Conservation (phyloP, 2,113 vertebrate genomes). For the Mobula birostris region DNA sequence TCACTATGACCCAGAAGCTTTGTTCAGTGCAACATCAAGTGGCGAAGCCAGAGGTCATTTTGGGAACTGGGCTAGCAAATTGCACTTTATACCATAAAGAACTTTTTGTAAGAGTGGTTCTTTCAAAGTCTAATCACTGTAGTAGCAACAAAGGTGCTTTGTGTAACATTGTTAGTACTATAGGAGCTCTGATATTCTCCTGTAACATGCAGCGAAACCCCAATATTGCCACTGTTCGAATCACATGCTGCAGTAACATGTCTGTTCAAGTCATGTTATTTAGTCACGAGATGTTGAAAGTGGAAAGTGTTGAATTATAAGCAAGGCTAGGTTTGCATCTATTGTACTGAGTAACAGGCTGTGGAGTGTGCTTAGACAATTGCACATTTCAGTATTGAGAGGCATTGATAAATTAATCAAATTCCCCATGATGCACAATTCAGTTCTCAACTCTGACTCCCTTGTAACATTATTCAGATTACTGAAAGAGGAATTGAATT, state of each 20-base stretch:
- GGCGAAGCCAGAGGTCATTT: conserved; percentile 35
- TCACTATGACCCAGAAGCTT: conserved; percentile 24
- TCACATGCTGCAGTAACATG: conserved; percentile 7
- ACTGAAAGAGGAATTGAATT: conserved; percentile 23
- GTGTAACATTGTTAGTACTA: not conserved
- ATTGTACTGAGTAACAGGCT: conserved; percentile 25
- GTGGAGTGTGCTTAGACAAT: conserved; percentile 7
- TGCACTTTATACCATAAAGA: conserved; percentile 21
- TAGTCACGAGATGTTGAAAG: not conserved
- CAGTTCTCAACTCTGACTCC: not conserved
- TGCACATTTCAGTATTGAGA: not conserved
- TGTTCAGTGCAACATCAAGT: conserved; percentile 26
- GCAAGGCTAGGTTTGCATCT: not conserved
- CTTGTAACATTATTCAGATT: not conserved
- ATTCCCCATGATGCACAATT: not conserved
- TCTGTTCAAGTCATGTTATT: conserved; percentile 32
- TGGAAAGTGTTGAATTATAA: conserved; percentile 15
- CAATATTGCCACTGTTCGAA: not conserved
- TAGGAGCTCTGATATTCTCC: conserved; percentile 13
- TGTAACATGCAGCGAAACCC: conserved; percentile 22
- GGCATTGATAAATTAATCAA: conserved; percentile 16
- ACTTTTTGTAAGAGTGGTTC: conserved; percentile 20
- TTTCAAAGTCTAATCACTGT: not conserved
- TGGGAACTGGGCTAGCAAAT: conserved; percentile 22
- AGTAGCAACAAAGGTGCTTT: conserved; percentile 26